These are phyloP conservation scores for Ylistrum balloti DNA, from an alignment of 1,140 invertebrate genomes.

Conservation along the genomic window DNA sequence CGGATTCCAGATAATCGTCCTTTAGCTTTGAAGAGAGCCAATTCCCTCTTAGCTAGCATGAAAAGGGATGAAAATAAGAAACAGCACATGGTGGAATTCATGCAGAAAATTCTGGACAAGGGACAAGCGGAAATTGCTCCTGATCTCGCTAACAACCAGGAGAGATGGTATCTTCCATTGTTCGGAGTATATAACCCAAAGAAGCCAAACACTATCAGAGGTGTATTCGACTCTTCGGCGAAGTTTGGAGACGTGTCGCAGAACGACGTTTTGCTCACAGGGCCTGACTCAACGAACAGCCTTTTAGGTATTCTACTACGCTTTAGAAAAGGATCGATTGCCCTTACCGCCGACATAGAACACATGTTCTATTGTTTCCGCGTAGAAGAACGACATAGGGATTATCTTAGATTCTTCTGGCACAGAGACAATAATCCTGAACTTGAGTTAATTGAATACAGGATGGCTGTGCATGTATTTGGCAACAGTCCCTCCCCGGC, in stretches of 20 bases:
- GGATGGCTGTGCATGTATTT: constrained; percentile 58
- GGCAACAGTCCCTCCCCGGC: constrained; percentile 57
- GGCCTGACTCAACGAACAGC: constrained; percentile 78
- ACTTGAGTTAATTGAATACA: too few species aligned
- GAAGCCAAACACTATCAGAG: constrained; percentile 18
- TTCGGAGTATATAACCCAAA: constrained; percentile 56
- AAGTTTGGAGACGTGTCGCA: constrained; percentile 62
- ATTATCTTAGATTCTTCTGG: constrained; percentile 57
- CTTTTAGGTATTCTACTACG: not conserved
- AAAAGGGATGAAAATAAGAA: constrained; percentile 41
- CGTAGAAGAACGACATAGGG: constrained; percentile 30
- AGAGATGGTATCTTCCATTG: constrained; percentile 56
- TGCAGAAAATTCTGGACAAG: constrained; percentile 46
- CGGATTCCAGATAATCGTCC: constrained; percentile 51
- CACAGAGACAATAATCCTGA: constrained; percentile 38
- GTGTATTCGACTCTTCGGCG: constrained; percentile 42
- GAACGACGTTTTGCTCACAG: constrained; percentile 62
- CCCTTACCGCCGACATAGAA: too few species aligned
- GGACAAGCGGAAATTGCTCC: constrained; percentile 55
- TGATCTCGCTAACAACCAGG: not conserved
- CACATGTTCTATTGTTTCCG: too few species aligned
- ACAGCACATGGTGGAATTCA: constrained; percentile 53
- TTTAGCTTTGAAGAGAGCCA: constrained; percentile 47
- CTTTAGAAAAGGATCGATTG: too few species aligned
- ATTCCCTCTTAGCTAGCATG: not conserved